A percentile compares a stretch with the other conserved stretches of the same genome.
Conservation (phyloP, 2,113 vertebrate species). For the Panthera uncia region DNA sequence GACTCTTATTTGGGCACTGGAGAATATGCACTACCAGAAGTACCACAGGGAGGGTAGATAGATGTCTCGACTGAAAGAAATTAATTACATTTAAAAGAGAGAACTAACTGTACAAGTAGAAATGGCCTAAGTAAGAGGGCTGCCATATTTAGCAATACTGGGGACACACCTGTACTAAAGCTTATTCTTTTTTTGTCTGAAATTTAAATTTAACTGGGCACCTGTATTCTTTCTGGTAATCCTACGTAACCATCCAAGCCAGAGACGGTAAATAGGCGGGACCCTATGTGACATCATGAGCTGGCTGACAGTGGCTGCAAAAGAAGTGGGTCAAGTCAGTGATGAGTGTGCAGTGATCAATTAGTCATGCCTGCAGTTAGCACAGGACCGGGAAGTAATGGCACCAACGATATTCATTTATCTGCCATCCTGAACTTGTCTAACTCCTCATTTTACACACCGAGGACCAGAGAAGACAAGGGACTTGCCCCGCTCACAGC, state of each 20-base stretch:
- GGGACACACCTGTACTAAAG: neutral
- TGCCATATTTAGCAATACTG: neutral
- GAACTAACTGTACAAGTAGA: neutral
- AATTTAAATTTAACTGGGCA: neutral
- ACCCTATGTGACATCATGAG: neutral
- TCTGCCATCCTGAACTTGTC: neutral
- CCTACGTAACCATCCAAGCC: neutral
- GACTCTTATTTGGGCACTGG: neutral
- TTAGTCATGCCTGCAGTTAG: conserved; percentile 38
- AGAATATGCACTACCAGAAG: neutral
- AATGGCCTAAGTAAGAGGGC: neutral
- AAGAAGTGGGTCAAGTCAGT: neutral
- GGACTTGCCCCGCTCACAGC: neutral
- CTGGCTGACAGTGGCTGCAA: neutral
- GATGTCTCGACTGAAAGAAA: neutral
- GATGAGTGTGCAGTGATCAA: neutral
- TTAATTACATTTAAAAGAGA: neutral
- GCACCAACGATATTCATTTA: neutral
- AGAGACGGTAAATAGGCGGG: neutral
- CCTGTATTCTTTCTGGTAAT: neutral
- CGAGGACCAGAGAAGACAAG: neutral
- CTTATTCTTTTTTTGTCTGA: neutral
- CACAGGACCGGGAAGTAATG: neutral
- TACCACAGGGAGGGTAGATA: neutral
- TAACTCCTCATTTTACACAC: neutral